Evolutionary conservation across 2,888 invertebrate genomes (phyloP), one percentile per base, ranked within the genome.

Genomic region (Pachymerium ferrugineum): DNA sequence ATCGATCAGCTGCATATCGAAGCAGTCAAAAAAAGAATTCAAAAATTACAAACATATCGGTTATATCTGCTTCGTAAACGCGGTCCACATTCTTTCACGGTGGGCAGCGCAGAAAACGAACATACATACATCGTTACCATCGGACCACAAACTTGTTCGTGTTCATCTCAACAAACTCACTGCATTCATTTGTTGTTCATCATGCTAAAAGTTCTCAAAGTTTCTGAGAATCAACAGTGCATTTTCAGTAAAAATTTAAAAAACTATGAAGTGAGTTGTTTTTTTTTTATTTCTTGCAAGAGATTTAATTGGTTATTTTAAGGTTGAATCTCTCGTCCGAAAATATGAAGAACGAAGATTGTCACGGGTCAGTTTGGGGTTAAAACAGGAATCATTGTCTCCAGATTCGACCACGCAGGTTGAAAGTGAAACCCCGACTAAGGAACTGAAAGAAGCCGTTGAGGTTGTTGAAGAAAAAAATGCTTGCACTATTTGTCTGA

Each of bases 111-210:
- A n/a, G 47, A 84, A 6, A 83, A 83, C 14, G 81, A 82, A 73
- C 83, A 84, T 78, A 83, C 84, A 77, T 84, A 82, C 78, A 80
- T 81, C 74, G 83, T 84, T 74, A 82, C 83, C 77, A 83, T 84
- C 77, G 84, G 84, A 31, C 82, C 83, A 33, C 84, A 84, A 82
- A 83, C 47, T 6, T 47, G 47, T 8, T 4, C 47, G 10, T 47
- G 47, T 16, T 47, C 16, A 16, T 47, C 47, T 14, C 47, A 47
- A 47, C 4, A 16, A 6, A 47, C 83, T 8, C 81, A 83, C 77
- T 84, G 84, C 78, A 81, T 84, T 22, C 84, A 84, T 77, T 78
- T 84, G 0, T 78, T 84, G 74, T 84, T 84, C 78, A 83, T 84
- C 54, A 84, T 84, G 84, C 79, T 84, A 75, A 78, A 84, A 70